Conservation (phyloP, 2,113 vertebrate genomes). For the Sylvilagus bachmani region DNA sequence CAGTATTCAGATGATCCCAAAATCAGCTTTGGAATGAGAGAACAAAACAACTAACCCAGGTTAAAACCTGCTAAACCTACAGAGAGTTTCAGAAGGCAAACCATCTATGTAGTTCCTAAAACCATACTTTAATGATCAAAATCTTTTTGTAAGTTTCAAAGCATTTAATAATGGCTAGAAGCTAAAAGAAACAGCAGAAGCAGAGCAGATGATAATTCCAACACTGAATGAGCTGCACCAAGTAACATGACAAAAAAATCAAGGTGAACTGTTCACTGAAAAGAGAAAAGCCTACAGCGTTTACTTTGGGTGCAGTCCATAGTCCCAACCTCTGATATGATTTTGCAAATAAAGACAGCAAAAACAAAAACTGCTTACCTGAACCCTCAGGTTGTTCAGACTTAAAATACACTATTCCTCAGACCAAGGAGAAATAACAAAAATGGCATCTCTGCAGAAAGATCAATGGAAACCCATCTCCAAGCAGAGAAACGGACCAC, state of each 20-base stretch:
- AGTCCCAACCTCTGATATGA: conserved; percentile 46
- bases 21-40: conserved; percentile 12
- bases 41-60: conserved; percentile 1
- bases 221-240: conserved; percentile 1
- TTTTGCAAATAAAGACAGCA: conserved; percentile 52
- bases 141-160: conserved; percentile 56
- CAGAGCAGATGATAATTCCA: conserved; percentile 29
- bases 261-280: conserved; percentile 39
- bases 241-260: conserved; percentile 38
- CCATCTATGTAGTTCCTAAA: background rate
- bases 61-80: conserved; percentile 37
- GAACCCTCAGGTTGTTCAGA: conserved; percentile 55
- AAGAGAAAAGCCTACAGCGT: conserved; percentile 42
- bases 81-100: conserved; percentile 47
- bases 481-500: conserved; percentile 77
- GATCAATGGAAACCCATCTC: conserved; percentile 65
- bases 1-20: conserved; percentile 30
- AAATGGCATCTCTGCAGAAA: conserved; percentile 69
- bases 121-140: conserved; percentile 54
- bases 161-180: conserved; percentile 56
- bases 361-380: conserved; percentile 69
- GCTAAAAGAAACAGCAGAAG: conserved; percentile 39
- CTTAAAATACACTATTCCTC: conserved; percentile 55
- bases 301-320: background rate
- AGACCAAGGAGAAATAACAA: conserved; percentile 67